Conservation (phyloP, 2,797 vertebrate species). For the Sebastiscus tertius region DNA sequence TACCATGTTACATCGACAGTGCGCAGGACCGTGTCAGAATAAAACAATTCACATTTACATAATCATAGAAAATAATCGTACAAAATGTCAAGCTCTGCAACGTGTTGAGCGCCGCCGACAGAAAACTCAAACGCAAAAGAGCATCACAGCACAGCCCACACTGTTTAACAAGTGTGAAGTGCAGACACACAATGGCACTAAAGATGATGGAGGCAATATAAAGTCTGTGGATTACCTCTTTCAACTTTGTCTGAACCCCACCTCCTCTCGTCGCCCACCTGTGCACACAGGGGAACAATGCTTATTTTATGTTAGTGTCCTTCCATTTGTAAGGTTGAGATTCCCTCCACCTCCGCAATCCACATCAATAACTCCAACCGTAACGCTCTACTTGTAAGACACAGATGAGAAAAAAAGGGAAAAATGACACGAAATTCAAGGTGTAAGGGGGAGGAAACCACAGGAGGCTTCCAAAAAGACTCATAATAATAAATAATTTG, state of each 20-base stretch:
- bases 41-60: not conserved
- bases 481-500: not conserved
- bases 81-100: not conserved
- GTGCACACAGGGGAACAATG: constrained; percentile 6
- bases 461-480: not conserved
- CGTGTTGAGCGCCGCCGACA: not conserved
- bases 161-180: not conserved
- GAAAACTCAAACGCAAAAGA: not conserved
- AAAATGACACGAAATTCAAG: not conserved
- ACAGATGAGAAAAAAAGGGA: not conserved
- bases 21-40: not conserved
- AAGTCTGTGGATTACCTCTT: constrained; percentile 7
- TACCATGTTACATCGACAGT: not conserved
- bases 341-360: constrained; percentile 11
- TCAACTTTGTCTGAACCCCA: constrained; percentile 35
- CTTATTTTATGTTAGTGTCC: not conserved
- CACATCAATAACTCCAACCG: not conserved
- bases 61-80: not conserved
- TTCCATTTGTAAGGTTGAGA: constrained; percentile 22
- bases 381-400: not conserved
- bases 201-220: not conserved
- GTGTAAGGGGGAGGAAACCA: not conserved
- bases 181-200: not conserved
- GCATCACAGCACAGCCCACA: constrained; percentile 1
- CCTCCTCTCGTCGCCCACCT: constrained; percentile 24